Evolutionary conservation across 2,888 invertebrate genomes (phyloP).

Genomic region (Napeogenes sylphis): DNA sequence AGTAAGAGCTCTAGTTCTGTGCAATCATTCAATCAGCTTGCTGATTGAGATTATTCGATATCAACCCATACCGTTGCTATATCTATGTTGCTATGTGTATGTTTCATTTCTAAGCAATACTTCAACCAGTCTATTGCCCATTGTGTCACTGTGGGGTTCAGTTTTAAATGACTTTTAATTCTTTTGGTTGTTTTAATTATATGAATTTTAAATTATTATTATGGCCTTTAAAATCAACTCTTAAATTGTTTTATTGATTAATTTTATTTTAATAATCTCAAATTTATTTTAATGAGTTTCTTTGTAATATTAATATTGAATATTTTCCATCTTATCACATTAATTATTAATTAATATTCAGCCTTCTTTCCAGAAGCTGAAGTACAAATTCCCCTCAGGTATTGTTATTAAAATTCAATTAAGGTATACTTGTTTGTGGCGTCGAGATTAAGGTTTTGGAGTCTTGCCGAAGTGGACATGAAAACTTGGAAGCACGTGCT

Average conservation of each 20-base stretch:
- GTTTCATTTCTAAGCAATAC: not conserved
- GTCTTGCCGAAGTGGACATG: slow-evolving; percentile 23
- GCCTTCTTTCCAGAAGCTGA: slow-evolving; percentile 7
- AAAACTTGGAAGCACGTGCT: slow-evolving; percentile 22
- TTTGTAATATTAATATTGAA: slow-evolving; percentile 10
- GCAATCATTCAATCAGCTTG: slow-evolving; percentile 6
- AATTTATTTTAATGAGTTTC: slow-evolving; percentile 15
- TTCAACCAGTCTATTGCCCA: not conserved
- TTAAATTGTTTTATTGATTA: not conserved
- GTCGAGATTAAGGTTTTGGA: slow-evolving; percentile 27
- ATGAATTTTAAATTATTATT: too few relatives aligned
- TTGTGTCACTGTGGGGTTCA: too few relatives aligned
- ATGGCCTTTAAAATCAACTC: not conserved
- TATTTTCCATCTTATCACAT: slow-evolving; percentile 13
- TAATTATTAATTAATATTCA: slow-evolving; percentile 24
- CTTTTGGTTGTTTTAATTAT: too few relatives aligned
- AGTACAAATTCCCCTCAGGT: slow-evolving; percentile 18
- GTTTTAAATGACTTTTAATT: too few relatives aligned
- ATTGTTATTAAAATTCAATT: slow-evolving; percentile 37
- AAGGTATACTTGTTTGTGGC: slow-evolving; percentile 32
- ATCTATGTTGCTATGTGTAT: not conserved
- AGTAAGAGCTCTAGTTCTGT: slow-evolving; percentile 2
- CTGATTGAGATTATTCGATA: slow-evolving; percentile 7
- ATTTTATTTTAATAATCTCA: not conserved
- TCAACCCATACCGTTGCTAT: not conserved